phyloP scores from a whole-genome alignment of 2,888 invertebrate genomes.

The Dendrolimus houi region DNA sequence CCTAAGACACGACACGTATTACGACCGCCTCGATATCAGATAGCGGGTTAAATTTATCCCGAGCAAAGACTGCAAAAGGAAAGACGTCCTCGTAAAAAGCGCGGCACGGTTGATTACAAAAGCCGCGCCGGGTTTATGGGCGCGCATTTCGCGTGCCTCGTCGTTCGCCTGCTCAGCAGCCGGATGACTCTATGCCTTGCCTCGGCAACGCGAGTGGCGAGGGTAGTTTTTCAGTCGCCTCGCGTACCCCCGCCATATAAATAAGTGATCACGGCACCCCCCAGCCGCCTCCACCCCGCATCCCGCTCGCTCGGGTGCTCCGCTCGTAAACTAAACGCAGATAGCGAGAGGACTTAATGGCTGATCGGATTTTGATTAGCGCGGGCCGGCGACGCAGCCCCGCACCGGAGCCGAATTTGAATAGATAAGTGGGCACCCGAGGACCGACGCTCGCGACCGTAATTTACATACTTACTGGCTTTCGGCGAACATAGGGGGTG shows the following conservation, averaged over 20 bases:
- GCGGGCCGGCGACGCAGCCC: constrained; percentile 69
- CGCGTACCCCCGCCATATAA: constrained; percentile 62
- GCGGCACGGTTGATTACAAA: constrained; percentile 67
- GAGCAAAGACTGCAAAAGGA: constrained; percentile 54
- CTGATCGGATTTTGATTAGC: constrained; percentile 77
- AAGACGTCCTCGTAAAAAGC: constrained; percentile 66
- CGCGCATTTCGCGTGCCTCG: constrained; percentile 41
- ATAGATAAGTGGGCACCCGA: constrained; percentile 75
- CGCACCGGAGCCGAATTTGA: constrained; percentile 70
- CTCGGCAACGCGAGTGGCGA: constrained; percentile 37
- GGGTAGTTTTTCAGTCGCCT: constrained; percentile 69
- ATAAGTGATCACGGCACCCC: constrained; percentile 60
- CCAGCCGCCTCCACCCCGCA: constrained; percentile 26
- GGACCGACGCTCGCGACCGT: constrained; percentile 71
- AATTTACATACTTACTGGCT: constrained; percentile 76
- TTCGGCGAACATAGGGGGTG: constrained; percentile 65
- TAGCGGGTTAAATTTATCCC: constrained; percentile 61
- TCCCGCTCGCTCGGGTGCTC: constrained; percentile 14
- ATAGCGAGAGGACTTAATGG: constrained; percentile 75
- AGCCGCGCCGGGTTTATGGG: constrained; percentile 55
- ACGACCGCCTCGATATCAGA: constrained; percentile 46
- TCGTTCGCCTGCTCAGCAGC: constrained; percentile 22
- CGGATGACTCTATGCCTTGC: constrained; percentile 20
- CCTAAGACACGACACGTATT: constrained; percentile 22
- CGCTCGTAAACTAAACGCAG: constrained; percentile 74